Percentiles rank a stretch among this genome's conserved stretches.
Evolutionary conservation across 2,888 invertebrate genomes (phyloP).

Genomic region (Drosophila merina): DNA sequence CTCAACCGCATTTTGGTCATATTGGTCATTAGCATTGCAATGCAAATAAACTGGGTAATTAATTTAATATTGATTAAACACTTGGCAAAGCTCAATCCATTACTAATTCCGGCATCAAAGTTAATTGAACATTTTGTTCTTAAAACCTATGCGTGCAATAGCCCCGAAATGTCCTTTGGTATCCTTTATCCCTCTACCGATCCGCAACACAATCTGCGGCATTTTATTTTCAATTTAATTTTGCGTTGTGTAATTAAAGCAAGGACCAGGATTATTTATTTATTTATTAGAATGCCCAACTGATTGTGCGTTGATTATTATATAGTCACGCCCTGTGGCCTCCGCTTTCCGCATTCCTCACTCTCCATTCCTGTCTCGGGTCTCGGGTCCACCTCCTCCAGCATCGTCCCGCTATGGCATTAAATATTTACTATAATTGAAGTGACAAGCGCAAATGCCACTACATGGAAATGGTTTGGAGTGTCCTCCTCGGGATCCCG

Average conservation of each 20-base stretch:
- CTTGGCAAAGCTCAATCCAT: not conserved
- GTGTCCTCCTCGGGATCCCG: conserved; percentile 23
- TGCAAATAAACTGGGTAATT: not conserved
- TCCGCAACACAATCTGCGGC: conserved; percentile 50
- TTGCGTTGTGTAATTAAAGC: conserved; percentile 72
- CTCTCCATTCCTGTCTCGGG: not conserved
- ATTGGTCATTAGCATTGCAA: not conserved
- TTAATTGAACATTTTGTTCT: conserved; percentile 21
- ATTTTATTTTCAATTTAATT: conserved; percentile 76
- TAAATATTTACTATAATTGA: conserved; percentile 79
- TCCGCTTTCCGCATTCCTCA: not conserved
- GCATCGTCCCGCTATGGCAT: conserved; percentile 47
- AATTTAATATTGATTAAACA: conserved; percentile 5
- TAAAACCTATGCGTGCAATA: conserved; percentile 8
- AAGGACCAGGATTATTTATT: conserved; percentile 70
- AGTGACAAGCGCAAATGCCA: conserved; percentile 77
- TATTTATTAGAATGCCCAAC: conserved; percentile 76
- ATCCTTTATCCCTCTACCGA: conserved; percentile 40
- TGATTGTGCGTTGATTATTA: conserved; percentile 77
- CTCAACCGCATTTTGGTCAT: not conserved
- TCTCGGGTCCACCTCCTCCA: not conserved
- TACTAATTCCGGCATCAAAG: conserved; percentile 8
- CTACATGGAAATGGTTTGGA: conserved; percentile 56
- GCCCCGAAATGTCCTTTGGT: conserved; percentile 25
- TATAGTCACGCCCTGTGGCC: conserved; percentile 50